A percentile compares a stretch with the other conserved stretches of the same genome.
Evolutionary conservation across 2,888 invertebrate species (phyloP).

Genomic region (Protonemura montana): DNA sequence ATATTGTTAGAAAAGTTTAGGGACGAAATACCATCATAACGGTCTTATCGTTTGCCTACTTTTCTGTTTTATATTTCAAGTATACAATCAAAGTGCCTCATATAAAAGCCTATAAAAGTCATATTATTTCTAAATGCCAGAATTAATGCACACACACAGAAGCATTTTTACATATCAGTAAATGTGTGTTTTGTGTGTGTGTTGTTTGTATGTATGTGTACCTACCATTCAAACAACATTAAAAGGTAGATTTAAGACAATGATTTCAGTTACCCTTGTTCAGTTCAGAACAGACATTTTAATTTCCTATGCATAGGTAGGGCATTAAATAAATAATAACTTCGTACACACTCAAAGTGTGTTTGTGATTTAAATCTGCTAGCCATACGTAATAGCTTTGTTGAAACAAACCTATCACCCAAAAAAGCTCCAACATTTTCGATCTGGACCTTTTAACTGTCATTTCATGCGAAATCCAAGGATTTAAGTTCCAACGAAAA

Average conservation of each 20-base stretch:
- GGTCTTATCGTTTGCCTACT: neutral
- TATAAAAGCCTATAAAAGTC: neutral
- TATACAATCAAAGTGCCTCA: conserved; percentile 15
- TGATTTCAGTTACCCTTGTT: neutral
- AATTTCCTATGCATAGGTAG: no score
- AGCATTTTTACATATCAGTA: neutral
- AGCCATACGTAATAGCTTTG: no score
- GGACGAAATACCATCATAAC: conserved; percentile 36
- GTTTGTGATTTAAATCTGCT: no score
- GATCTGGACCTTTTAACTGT: no score
- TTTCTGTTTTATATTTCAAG: neutral
- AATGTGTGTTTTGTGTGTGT: no score
- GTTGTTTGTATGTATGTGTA: no score
- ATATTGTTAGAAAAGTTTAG: conserved; percentile 7
- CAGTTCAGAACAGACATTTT: neutral
- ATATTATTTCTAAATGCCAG: neutral
- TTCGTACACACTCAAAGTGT: no score
- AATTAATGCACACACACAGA: neutral
- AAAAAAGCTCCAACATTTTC: no score
- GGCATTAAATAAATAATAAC: no score
- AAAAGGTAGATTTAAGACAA: neutral
- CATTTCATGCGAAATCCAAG: no score
- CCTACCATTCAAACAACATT: neutral
- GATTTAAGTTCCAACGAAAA: no score
- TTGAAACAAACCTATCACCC: no score